Evolutionary conservation across 2,888 invertebrate species (phyloP).

Genomic region (Cantharis flavilabris): DNA sequence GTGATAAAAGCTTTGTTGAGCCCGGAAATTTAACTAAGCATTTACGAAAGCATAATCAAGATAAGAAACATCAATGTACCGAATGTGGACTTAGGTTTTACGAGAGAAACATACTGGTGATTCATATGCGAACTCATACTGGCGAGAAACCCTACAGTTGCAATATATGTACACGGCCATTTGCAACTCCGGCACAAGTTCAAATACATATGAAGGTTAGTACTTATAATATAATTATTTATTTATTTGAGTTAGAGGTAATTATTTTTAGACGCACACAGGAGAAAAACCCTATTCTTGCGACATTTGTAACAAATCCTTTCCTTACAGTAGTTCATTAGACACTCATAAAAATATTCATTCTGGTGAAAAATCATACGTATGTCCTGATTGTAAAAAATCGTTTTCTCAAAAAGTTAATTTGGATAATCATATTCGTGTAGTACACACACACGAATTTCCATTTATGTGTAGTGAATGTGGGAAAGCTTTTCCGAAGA

Average conservation of each 20-base stretch:
- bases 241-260: neutral
- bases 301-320: slow-evolving; percentile 40
- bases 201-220: slow-evolving; percentile 42
- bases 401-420: slow-evolving; percentile 42
- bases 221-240: neutral
- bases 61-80: slow-evolving; percentile 43
- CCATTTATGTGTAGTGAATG: slow-evolving; percentile 45
- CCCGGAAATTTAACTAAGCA: slow-evolving; percentile 41
- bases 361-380: slow-evolving; percentile 35
- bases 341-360: slow-evolving; percentile 43
- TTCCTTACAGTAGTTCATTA: slow-evolving; percentile 41
- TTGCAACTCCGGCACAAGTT: slow-evolving; percentile 39
- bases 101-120: slow-evolving; percentile 41
- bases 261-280: slow-evolving; percentile 38
- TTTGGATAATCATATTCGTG: slow-evolving; percentile 39
- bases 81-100: slow-evolving; percentile 43
- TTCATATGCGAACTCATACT: slow-evolving; percentile 42
- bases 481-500: slow-evolving; percentile 39
- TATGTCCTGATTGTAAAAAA: slow-evolving; percentile 40
- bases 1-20: slow-evolving; percentile 38
- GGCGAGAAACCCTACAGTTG: slow-evolving; percentile 44
- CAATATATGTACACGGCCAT: slow-evolving; percentile 36
- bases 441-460: slow-evolving; percentile 42
- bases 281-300: slow-evolving; percentile 41
- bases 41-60: slow-evolving; percentile 38